Evolutionary conservation across 2,797 vertebrate species (phyloP), one percentile per base, ranked within the genome.

Genomic region (Cuculus canorus): DNA sequence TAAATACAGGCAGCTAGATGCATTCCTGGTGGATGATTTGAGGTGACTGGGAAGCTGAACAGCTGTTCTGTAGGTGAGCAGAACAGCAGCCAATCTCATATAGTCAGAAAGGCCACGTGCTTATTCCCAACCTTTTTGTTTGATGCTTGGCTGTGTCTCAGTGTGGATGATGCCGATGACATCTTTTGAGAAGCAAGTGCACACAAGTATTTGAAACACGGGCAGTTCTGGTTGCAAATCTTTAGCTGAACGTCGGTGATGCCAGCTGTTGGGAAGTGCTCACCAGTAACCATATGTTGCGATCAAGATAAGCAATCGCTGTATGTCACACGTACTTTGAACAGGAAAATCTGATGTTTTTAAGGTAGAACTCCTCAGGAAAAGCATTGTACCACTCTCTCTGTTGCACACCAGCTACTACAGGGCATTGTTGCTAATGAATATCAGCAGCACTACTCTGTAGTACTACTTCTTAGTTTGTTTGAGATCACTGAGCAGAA

Each of bases 41-140:
- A 92, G 95, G 96, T 91, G 86, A 90, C 82, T 86, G 90, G 91
- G 94, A 96, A 96, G 90, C 88, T 77, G 86, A 96, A 93, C 97
- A 97, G 96, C 97, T 97, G 96, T 95, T 97, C 93, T 95, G 95
- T 94, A 97, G 96, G 94, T 95, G 96, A 95, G 59, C 61, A 93
- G 92, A 92, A 94, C 52, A 91, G 77, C 93, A 95, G 92, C 88
- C 93, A 94, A 95, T 93, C 90, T 95, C 88, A 45, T 85, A 94
- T 78, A 95, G 93, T 82, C 80, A 92, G 73, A 50, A 81, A 86
- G 56, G 73, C 66, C 59, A 25, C 3, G 27, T 86, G 75, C 89
- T 91, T 89, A 87, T 87, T 88, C 89, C 88, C 75, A 86, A 69
- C 47, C 59, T 95, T 97, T 95, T 68, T 88, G 78, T 95, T 84